Conservation (phyloP, 1,140 invertebrate species). For the Drosophila nigromelanica region DNA sequence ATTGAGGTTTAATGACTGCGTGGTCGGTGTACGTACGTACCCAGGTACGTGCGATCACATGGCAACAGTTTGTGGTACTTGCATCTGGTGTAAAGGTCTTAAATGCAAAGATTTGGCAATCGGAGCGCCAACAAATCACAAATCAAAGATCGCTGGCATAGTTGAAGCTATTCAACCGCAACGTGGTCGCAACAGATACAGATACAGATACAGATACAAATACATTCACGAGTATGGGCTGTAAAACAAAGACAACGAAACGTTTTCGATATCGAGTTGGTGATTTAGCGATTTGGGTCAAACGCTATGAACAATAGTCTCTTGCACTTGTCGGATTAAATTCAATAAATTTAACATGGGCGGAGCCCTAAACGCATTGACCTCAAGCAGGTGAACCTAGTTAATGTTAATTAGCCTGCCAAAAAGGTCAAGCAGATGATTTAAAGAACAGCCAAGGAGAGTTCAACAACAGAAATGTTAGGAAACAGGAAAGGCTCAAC, state of each 20-base stretch:
- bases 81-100: constrained; percentile 65
- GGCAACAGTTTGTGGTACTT: constrained; percentile 40
- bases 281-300: constrained; percentile 67
- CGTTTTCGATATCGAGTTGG: constrained; percentile 37
- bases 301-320: constrained; percentile 58
- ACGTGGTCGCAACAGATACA: constrained; percentile 68
- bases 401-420: constrained; percentile 20
- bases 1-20: constrained; percentile 58
- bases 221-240: constrained; percentile 12
- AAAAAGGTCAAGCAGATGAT: constrained; percentile 8
- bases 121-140: constrained; percentile 55
- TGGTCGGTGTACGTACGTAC: background rate
- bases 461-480: constrained; percentile 9
- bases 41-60: constrained; percentile 59
- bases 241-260: constrained; percentile 44
- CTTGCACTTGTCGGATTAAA: constrained; percentile 56
- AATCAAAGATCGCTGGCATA: constrained; percentile 65
- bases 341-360: constrained; percentile 38
- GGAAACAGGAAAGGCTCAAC: background rate
- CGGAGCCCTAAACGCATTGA: constrained; percentile 55
- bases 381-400: constrained; percentile 48
- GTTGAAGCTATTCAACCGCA: constrained; percentile 76
- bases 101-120: constrained; percentile 78
- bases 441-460: constrained; percentile 19
- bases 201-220: constrained; percentile 38